These are phyloP conservation scores for Drosophila kambysellisi DNA, from an alignment of 2,888 invertebrate genomes.

Conservation along the genomic window DNA sequence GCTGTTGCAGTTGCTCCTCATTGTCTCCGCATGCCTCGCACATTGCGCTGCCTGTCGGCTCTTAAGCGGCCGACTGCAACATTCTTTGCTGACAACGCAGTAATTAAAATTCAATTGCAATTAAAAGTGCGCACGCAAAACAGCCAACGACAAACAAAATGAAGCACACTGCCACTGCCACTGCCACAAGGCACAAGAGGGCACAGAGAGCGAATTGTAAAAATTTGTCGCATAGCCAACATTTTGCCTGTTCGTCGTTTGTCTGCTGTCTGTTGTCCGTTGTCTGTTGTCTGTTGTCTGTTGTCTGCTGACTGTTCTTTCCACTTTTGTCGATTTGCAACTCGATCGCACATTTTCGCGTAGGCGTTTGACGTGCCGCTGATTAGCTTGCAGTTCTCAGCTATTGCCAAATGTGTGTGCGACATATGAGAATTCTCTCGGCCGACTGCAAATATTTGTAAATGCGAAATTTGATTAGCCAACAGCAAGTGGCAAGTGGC, in stretches of 20 bases:
- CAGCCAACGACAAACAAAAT: conserved; percentile 72
- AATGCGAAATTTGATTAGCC: conserved; percentile 10
- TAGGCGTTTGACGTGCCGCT: conserved; percentile 74
- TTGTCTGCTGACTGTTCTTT: conserved; percentile 11
- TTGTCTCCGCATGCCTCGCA: conserved; percentile 55
- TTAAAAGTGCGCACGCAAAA: conserved; percentile 82
- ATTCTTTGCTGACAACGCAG: conserved; percentile 84
- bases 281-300: neutral
- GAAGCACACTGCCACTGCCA: conserved; percentile 48
- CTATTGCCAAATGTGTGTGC: conserved; percentile 40
- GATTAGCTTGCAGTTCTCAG: conserved; percentile 61
- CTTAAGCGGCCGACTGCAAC: conserved; percentile 81
- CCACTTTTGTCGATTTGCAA: conserved; percentile 19
- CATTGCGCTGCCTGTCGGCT: conserved; percentile 58
- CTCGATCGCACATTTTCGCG: conserved; percentile 57
- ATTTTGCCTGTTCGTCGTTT: conserved; percentile 45
- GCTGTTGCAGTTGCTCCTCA: conserved; percentile 37
- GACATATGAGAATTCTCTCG: conserved; percentile 47
- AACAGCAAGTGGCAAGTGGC: conserved; percentile 6
- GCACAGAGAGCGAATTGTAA: conserved; percentile 36
- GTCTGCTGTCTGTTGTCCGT: conserved; percentile 3
- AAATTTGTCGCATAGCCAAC: conserved; percentile 76
- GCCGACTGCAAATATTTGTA: conserved; percentile 54
- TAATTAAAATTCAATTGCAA: conserved; percentile 85
- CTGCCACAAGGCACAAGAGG: conserved; percentile 19